Conservation (phyloP, 2,888 invertebrate species). For the Chalcosyrphus nemorum region DNA sequence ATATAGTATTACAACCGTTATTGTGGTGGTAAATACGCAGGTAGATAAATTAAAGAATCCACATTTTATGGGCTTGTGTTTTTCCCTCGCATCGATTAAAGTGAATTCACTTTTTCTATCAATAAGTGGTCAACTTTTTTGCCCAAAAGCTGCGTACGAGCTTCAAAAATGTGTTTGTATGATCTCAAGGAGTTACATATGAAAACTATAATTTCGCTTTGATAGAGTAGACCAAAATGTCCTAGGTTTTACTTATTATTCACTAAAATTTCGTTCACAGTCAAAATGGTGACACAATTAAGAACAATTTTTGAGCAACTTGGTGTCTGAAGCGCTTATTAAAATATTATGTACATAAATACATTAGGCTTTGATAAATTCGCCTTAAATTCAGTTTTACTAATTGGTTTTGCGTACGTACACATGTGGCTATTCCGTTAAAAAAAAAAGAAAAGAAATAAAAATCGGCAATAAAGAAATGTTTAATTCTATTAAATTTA, state of each 20-base stretch:
- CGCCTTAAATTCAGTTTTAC: not conserved
- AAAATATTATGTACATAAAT: not conserved
- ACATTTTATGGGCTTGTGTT: not conserved
- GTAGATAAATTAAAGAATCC: not conserved
- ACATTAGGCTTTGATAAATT: constrained; percentile 1
- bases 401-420: constrained; percentile 2
- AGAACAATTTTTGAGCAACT: not conserved
- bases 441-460: not conserved
- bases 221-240: constrained; percentile 45
- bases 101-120: not conserved
- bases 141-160: not conserved
- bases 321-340: constrained; percentile 1
- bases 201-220: constrained; percentile 32
- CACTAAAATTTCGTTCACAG: not conserved
- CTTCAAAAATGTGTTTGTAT: not conserved
- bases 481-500: not conserved
- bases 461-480: not conserved
- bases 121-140: not conserved
- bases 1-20: too few relatives aligned
- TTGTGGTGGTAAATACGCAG: not conserved
- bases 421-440: not conserved
- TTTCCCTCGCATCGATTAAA: not conserved
- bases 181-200: not conserved
- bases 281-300: not conserved
- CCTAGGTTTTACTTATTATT: not conserved